These are phyloP conservation scores for Eueremaeus valkanovi DNA, from an alignment of 2,888 invertebrate genomes.

Conservation along the genomic window DNA sequence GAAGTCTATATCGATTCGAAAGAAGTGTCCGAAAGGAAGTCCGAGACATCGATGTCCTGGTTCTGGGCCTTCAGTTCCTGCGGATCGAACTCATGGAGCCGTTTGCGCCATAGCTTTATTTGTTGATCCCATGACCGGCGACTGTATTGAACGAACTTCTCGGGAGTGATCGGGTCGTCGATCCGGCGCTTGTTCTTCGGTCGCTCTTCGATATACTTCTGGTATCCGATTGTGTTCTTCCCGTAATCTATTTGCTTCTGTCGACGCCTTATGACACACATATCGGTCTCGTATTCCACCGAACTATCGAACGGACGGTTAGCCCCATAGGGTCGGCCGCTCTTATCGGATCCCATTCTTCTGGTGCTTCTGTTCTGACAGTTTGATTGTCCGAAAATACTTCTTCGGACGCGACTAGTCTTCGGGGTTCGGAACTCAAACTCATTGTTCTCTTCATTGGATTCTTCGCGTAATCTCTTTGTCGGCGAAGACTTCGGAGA, in stretches of 20 bases:
- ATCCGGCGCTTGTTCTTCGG: conserved; percentile 58
- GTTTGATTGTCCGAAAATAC: conserved; percentile 6
- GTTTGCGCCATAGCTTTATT: conserved; percentile 78
- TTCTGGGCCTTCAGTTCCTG: conserved; percentile 54
- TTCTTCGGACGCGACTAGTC: conserved; percentile 32
- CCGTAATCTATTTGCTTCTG: conserved; percentile 95
- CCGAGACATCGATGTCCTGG: conserved; percentile 36
- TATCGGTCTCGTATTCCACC: conserved; percentile 58
- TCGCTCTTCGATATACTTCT: conserved; percentile 43
- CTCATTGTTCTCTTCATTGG: not conserved
- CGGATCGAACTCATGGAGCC: conserved; percentile 72
- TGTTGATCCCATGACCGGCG: conserved; percentile 88
- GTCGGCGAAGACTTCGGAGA: conserved; percentile 20
- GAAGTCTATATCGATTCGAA: not conserved
- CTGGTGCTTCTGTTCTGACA: not conserved
- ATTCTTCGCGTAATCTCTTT: conserved; percentile 16
- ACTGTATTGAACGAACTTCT: conserved; percentile 79
- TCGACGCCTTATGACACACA: conserved; percentile 65
- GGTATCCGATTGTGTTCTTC: conserved; percentile 66
- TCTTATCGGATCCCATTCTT: too few relatives aligned
- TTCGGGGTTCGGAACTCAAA: conserved; percentile 21
- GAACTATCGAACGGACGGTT: conserved; percentile 35
- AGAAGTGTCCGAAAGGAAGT: conserved; percentile 17
- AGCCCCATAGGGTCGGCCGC: too few relatives aligned
- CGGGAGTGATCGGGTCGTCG: conserved; percentile 83